Evolutionary conservation across 2,888 invertebrate species (phyloP).

Genomic region (Lamproptera curius): DNA sequence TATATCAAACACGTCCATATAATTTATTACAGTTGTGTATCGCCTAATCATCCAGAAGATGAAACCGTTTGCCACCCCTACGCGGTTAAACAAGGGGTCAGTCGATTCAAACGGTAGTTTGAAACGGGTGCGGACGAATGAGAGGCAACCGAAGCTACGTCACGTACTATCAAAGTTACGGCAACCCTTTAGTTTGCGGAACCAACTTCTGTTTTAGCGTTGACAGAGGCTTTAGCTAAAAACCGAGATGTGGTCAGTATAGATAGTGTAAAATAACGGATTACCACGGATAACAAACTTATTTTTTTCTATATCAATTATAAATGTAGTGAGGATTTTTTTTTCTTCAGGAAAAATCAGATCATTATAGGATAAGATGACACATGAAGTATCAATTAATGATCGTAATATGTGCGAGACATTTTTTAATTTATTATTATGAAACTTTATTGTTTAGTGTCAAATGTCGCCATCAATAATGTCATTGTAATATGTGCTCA

Average conservation of each 20-base stretch:
- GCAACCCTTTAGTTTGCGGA: slow-evolving; percentile 18
- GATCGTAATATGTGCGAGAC: too few relatives aligned
- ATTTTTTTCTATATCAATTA: too few relatives aligned
- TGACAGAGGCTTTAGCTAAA: not conserved
- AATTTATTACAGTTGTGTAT: slow-evolving; percentile 3
- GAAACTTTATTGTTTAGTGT: too few relatives aligned
- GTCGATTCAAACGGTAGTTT: slow-evolving; percentile 11
- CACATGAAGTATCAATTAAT: too few relatives aligned
- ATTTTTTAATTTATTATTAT: too few relatives aligned
- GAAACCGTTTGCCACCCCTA: slow-evolving; percentile 8
- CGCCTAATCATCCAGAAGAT: slow-evolving; percentile 11
- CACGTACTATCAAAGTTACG: slow-evolving; percentile 14
- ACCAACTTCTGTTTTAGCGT: slow-evolving; percentile 12
- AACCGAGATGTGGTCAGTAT: not conserved
- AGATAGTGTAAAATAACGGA: too few relatives aligned
- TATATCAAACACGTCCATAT: not conserved
- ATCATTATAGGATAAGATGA: too few relatives aligned
- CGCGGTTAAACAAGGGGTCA: slow-evolving; percentile 3
- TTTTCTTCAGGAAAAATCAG: too few relatives aligned
- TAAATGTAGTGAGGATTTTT: too few relatives aligned
- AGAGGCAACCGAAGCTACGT: not conserved
- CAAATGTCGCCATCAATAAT: too few relatives aligned
- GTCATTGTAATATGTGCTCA: too few relatives aligned
- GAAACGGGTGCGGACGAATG: slow-evolving; percentile 7
- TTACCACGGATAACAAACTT: too few relatives aligned